Evolutionary conservation across 2,113 vertebrate genomes (phyloP).

Genomic region (Lepus europaeus): DNA sequence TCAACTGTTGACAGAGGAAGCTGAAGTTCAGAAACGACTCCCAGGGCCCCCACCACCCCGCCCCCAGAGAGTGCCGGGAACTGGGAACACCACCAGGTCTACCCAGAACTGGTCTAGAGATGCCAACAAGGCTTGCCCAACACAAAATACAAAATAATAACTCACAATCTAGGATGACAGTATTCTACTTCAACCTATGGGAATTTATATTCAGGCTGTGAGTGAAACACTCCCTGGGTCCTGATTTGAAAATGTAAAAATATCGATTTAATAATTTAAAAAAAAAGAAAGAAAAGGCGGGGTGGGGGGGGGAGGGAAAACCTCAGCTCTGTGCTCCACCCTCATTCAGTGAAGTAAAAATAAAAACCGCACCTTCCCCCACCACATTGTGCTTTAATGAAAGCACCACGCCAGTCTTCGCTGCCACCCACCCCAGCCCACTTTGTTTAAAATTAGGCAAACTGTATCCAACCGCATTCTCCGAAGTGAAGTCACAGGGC

Average conservation of each 20-base stretch:
- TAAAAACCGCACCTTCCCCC: constrained; percentile 80
- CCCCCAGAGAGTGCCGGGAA: background rate
- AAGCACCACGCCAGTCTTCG: constrained; percentile 72
- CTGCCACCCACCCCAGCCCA: constrained; percentile 83
- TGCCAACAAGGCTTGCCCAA: background rate
- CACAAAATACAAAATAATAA: background rate
- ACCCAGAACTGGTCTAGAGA: background rate
- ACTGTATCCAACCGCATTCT: constrained; percentile 70
- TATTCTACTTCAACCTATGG: background rate
- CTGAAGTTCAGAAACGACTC: background rate
- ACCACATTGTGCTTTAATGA: constrained; percentile 84
- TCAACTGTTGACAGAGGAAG: background rate
- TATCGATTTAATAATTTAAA: constrained; percentile 66
- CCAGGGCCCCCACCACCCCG: background rate
- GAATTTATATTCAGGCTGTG: constrained; percentile 41
- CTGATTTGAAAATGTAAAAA: constrained; percentile 45
- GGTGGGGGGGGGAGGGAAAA: background rate
- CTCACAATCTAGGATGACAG: background rate
- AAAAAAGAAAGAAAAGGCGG: background rate
- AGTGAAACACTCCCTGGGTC: constrained; percentile 47
- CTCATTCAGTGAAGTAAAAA: constrained; percentile 83
- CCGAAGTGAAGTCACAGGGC: constrained; percentile 69
- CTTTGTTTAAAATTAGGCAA: constrained; percentile 85
- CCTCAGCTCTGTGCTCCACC: constrained; percentile 61
- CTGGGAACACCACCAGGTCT: background rate